These are phyloP conservation scores for Operophtera brumata DNA, from an alignment of 2,888 invertebrate species.

Conservation along the genomic window DNA sequence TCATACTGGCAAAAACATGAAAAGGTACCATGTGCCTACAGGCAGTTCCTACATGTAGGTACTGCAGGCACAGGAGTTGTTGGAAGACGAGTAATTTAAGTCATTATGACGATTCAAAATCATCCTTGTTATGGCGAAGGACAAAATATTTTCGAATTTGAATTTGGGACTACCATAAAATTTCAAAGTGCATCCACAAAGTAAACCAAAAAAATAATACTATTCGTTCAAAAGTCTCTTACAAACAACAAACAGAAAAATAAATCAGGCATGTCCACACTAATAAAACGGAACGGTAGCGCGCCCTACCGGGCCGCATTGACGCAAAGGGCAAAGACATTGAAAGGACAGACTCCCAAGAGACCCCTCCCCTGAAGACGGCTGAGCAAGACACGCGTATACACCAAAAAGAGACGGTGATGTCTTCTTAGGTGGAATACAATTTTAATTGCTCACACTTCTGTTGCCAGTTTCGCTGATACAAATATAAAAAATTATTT, in stretches of 20 bases:
- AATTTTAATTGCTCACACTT: slow-evolving; percentile 72
- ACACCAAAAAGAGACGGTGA: slow-evolving; percentile 49
- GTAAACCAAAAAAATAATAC: background rate
- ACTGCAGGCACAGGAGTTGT: too few relatives aligned
- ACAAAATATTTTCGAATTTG: too few relatives aligned
- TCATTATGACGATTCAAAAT: too few relatives aligned
- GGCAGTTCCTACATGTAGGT: too few relatives aligned
- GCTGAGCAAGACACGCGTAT: slow-evolving; percentile 61
- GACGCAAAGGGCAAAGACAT: slow-evolving; percentile 81
- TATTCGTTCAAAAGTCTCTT: background rate
- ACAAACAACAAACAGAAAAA: slow-evolving; percentile 34
- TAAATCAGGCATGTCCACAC: slow-evolving; percentile 54
- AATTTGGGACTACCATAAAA: too few relatives aligned
- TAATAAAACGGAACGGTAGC: slow-evolving; percentile 54
- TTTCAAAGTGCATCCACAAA: background rate
- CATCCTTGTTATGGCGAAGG: too few relatives aligned
- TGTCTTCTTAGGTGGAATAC: slow-evolving; percentile 77
- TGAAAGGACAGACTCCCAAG: slow-evolving; percentile 84
- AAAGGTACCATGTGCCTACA: too few relatives aligned
- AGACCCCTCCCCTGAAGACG: slow-evolving; percentile 81
- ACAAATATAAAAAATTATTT: too few relatives aligned
- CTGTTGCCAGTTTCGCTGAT: slow-evolving; percentile 7
- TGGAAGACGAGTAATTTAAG: too few relatives aligned
- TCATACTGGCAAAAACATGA: too few relatives aligned
- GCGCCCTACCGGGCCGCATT: slow-evolving; percentile 74